phyloP scores from a whole-genome alignment of 2,113 vertebrate genomes.

The Dendropsophus ebraccatus region DNA sequence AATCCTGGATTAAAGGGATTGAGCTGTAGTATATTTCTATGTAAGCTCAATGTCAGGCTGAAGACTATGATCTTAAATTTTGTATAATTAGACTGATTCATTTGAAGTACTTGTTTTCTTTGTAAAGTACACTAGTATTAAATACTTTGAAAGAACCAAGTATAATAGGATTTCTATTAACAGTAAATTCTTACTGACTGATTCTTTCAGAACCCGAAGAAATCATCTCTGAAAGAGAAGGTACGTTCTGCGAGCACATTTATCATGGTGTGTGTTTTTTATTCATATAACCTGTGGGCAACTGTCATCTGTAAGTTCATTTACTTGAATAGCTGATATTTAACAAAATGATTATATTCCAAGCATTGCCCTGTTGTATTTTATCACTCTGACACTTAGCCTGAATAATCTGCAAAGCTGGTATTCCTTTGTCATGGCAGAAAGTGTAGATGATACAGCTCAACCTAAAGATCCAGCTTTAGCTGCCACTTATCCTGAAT shows the following conservation, averaged over 20 bases:
- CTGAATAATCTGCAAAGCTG: constrained; percentile 9
- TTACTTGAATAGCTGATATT: constrained; percentile 1
- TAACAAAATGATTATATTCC: constrained; percentile 4
- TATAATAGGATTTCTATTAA: background rate
- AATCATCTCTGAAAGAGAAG: constrained; percentile 59
- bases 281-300: background rate
- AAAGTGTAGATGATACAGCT: background rate
- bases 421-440: background rate
- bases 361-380: background rate
- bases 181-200: background rate
- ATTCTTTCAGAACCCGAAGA: constrained; percentile 60
- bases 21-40: background rate
- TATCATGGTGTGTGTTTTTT: background rate
- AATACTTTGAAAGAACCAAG: background rate
- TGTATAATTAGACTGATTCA: background rate
- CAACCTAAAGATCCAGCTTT: background rate
- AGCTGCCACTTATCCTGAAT: background rate
- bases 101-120: background rate
- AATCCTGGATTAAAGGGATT: background rate
- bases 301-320: background rate
- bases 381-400: constrained; percentile 21
- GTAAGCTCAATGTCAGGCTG: background rate
- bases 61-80: background rate
- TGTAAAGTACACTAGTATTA: background rate
- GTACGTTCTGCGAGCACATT: constrained; percentile 47